Evolutionary conservation across 2,888 invertebrate species (phyloP).

Genomic region (Eupeodes latifasciatus): DNA sequence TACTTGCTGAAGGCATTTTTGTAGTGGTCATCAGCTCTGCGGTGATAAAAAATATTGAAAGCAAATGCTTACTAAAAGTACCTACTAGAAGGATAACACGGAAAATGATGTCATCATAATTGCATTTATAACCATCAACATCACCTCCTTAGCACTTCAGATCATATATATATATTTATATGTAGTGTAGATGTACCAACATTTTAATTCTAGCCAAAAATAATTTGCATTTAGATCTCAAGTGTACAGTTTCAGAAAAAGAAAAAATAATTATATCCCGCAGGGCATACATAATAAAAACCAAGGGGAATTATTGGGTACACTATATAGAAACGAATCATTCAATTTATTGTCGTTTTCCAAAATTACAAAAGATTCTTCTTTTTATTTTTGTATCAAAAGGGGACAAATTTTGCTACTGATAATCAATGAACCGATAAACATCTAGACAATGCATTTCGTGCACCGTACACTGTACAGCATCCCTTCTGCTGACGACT

Average conservation of each 20-base stretch:
- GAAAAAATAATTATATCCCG: background rate
- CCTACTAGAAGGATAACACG: background rate
- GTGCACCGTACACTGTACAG: background rate
- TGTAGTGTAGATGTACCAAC: no score
- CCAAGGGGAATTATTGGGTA: background rate
- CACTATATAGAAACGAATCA: constrained; percentile 11
- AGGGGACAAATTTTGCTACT: constrained; percentile 23
- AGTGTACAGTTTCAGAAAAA: constrained; percentile 20
- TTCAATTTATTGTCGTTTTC: constrained; percentile 47
- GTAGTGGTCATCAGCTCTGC: no score
- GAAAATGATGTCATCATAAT: constrained; percentile 1
- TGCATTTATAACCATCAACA: background rate
- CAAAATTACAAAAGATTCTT: background rate
- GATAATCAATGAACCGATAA: constrained; percentile 66
- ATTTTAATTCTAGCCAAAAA: background rate
- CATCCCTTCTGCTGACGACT: constrained; percentile 33
- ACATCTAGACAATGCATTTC: constrained; percentile 55
- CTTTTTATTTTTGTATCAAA: background rate
- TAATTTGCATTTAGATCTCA: constrained; percentile 54
- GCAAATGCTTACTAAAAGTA: background rate
- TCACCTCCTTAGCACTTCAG: background rate
- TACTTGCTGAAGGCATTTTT: no score
- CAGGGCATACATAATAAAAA: constrained; percentile 22
- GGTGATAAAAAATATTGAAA: background rate
- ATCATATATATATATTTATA: background rate